Evolutionary conservation across 2,113 vertebrate genomes (phyloP).

Genomic region (Gallinago media): DNA sequence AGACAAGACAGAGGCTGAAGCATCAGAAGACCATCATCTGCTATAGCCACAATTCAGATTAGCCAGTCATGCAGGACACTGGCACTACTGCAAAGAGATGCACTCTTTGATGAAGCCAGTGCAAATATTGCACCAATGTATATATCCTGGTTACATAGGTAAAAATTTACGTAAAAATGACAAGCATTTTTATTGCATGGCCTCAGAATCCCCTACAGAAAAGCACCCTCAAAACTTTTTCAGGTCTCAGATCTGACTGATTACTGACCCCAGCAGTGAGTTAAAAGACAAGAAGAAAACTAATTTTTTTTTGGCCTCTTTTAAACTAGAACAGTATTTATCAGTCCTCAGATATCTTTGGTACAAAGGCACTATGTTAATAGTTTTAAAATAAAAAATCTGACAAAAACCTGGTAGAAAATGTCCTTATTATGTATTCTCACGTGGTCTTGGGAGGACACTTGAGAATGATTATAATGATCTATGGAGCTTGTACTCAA

Average conservation of each 20-base stretch:
- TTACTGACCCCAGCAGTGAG: background rate
- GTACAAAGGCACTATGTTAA: background rate
- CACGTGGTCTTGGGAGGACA: background rate
- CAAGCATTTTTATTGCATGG: background rate
- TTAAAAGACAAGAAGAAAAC: background rate
- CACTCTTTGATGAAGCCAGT: background rate
- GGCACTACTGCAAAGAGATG: background rate
- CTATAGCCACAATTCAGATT: background rate
- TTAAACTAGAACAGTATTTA: background rate
- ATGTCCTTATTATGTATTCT: background rate
- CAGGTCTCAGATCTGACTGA: background rate
- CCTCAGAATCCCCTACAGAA: background rate
- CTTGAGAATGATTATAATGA: background rate
- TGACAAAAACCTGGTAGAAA: background rate
- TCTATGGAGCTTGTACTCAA: background rate
- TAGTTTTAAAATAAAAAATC: background rate
- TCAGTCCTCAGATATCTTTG: background rate
- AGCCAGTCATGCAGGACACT: background rate
- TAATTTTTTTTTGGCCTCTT: background rate
- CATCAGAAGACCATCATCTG: background rate
- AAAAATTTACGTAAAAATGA: background rate
- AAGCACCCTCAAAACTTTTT: background rate
- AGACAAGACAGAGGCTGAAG: background rate
- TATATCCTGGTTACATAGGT: background rate
- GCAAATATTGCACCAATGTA: background rate